Evolutionary conservation across 2,797 vertebrate species (phyloP), one percentile per base, ranked within the genome.

Genomic region (Smutsia temminckii): DNA sequence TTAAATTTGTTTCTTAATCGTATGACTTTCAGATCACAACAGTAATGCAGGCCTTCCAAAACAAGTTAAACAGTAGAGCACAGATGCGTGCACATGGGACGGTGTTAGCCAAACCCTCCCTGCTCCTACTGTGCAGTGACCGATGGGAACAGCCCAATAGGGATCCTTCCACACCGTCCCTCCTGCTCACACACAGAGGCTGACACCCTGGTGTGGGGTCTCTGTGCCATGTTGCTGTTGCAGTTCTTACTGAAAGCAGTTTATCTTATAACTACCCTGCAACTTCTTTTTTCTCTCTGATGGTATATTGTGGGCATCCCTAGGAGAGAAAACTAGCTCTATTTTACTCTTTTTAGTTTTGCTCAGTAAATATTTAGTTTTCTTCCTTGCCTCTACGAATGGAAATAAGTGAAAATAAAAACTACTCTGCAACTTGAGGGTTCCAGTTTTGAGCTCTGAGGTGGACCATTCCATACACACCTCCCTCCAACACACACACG

Each of bases 391-490:
- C 79, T 75, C 79, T 75, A 53, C 34, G 53, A 79, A 64, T 4
- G 11, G 71, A 83, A 92, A 87, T 32, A 37, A 81, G 6, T 27
- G n/a, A 87, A 89, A 83, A 53, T 21, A 61, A 75, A 89, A 94
- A 32, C 13, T 74, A 59, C 29, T 78, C 20, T 46, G n/a, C 57
- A 91, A 84, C n/a, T 63, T 79, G 21, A 49, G n/a, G 11, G 6
- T 77, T 86, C 59, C 21, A 8, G 10, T 79, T 79, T 90, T 88
- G 74, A 90, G 53, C 42, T 94, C 61, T 46, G 49, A 96, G n/a
- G 32, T 32, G 75, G 66, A 66, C 7, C 18, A 34, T 17, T 71
- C 49, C 69, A 51, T 34, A 29, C 5, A 27, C 49, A 51, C 8
- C 8, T 37, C 17, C 61, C 59, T 74, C n/a, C 5, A 34, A 55